Base-by-base conservation (phyloP, 2,113 vertebrate species). In the Chitala chitala region DNA sequence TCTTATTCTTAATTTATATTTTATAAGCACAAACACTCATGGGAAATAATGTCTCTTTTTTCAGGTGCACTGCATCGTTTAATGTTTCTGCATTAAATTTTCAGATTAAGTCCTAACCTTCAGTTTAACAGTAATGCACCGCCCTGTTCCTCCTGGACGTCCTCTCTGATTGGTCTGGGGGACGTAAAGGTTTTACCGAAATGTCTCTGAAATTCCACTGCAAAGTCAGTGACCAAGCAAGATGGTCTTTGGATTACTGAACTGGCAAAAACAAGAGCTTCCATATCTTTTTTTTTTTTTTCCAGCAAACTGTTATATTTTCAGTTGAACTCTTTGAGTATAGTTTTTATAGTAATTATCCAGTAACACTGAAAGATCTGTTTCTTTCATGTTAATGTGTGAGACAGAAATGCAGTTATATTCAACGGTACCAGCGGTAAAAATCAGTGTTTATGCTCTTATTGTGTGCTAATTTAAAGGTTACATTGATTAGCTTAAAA, bases 391-490 rank as follows among this genome's bases (percentile, higher is more conserved):
- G 58, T 58, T 78, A 88, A 77, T 82, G 81, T 48, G n/a, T 56
- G 72, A 77, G 81, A 85, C 82, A 77, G 90, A 82, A 89, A 83
- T 58, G 56, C 89, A 80, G 64, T 71, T 78, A 70, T 72, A 74
- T 73, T 75, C 79, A 79, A 81, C 82, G 83, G 82, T 88, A 89
- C 76, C 69, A 78, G 79, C 81, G 76, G 77, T 85, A 75, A 75
- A 80, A 29, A 51, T 74, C 54, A 76, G 65, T 82, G 78, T 77
- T 77, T 63, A 69, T 76, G 74, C 77, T 78, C 73, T 78, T 71
- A 48, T 61, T 70, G 76, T 56, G 73, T 76, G n/a, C 46, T 84
- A 78, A 84, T 84, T 82, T 84, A 84, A 78, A 76, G 77, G 71
- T 68, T 74, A 76, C 75, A 78, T 69, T 74, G 71, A 29, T 82